phyloP scores from a whole-genome alignment of 2,113 vertebrate genomes.

The Mormoops blainvillei region DNA sequence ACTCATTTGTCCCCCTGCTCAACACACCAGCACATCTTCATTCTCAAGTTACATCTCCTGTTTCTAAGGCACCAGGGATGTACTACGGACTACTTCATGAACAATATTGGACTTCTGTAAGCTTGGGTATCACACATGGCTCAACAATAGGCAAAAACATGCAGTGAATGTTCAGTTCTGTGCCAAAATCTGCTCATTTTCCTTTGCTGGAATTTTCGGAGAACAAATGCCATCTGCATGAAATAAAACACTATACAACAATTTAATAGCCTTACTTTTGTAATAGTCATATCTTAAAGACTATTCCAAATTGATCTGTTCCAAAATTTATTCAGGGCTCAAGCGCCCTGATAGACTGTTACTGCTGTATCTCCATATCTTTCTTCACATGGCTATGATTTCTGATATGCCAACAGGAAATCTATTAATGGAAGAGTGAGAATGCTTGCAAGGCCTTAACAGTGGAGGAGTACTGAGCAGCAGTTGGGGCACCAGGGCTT shows the following conservation, averaged over 20 bases:
- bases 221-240: slow-evolving; percentile 17
- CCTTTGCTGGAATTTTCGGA: slow-evolving; percentile 4
- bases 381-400: neutral
- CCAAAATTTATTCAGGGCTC: neutral
- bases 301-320: neutral
- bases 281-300: neutral
- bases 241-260: neutral
- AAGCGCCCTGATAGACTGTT: neutral
- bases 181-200: neutral
- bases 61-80: neutral
- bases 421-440: neutral
- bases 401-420: neutral
- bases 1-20: neutral
- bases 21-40: neutral
- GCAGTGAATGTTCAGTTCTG: neutral
- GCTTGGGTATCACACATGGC: neutral
- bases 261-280: neutral
- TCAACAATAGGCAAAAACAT: neutral
- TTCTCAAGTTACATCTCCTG: neutral
- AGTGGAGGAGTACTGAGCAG: neutral
- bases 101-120: neutral
- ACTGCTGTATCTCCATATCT: neutral
- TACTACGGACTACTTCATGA: neutral
- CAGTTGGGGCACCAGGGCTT: neutral
- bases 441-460: neutral